Evolutionary conservation across 37 sponge, comb jelly and placozoan species (phyloP), one percentile per base, ranked within the genome.

Genomic region (Spongilla lacustris): DNA sequence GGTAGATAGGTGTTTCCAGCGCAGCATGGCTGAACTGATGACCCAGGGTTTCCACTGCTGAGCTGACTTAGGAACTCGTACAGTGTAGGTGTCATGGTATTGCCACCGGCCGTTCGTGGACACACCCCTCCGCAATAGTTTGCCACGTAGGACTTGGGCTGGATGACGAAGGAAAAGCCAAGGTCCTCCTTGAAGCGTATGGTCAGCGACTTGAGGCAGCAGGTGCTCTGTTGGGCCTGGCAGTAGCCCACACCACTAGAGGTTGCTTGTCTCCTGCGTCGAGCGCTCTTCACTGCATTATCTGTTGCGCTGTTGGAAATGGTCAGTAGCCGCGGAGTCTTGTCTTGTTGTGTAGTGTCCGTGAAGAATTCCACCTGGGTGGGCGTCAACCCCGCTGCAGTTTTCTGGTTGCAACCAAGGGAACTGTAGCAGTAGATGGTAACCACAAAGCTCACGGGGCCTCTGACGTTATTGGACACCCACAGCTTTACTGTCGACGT

Each of bases 61-160:
- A 85, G 71, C 28, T 33, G 66, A 71, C 74, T 79, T 28, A 89
- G 58, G 28, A 80, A 82, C 26, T 89, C 50, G 37, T 67, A 87
- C 23, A 81, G 74, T 70, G 25, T 33, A 0, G 88, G 81, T 9
- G 91, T 84, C 77, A 67, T 73, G 26, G 82, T 36, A 6, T 66
- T 30, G 1, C 36, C 67, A 0, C 84, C 87, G 1, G 71, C 24
- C 4, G 38, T 22, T 19, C 49, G 17, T 3, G 88, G 88, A 58
- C 94, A 93, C 17, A 68, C 36, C n/a, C 94, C 94, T 8, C 74
- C 78, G 66, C 94, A 93, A 69, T 81, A 93, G 32, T 86, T 90
- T 30, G 89, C 87, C 22, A 33, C 25, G 23, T 81, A 79, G 0
- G 31, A 17, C 19, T 38, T 34, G 12, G 94, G 94, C 4, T 33